Evolutionary conservation across 1,140 invertebrate genomes (phyloP), one percentile per base, ranked within the genome.

Genomic region (Oscheius sp.): DNA sequence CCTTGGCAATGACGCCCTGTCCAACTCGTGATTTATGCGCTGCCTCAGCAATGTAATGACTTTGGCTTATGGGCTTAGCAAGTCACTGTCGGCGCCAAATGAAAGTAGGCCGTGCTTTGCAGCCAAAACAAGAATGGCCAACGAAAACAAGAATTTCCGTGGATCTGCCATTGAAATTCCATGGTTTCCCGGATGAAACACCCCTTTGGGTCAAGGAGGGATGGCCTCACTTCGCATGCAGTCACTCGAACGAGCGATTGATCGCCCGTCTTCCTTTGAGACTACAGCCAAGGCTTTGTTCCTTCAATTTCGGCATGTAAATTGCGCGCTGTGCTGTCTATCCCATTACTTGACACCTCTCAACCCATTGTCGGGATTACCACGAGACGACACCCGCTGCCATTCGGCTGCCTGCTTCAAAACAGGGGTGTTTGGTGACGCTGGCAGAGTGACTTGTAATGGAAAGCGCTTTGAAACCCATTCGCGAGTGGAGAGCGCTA

Each of bases 391-490:
- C 7, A 10, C 38, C 38, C 38, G 7, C 38, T 42, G 38, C 7
- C 38, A n/a, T n/a, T n/a, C n/a, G n/a, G n/a, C n/a, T n/a, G n/a
- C n/a, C n/a, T n/a, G n/a, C n/a, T n/a, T n/a, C n/a, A n/a, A n/a
- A n/a, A n/a, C n/a, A 7, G 7, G 38, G 38, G n/a, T 42, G 38
- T 10, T 10, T 42, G 10, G 38, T 42, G 10, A 10, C n/a, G 7
- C 28, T 55, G 49, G 28, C 49, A n/a, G 38, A 20, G 49, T 55
- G 49, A 55, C 49, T 55, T 55, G 49, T 55, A 55, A 55, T 55
- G 49, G 49, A 55, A 55, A 55, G 49, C 49, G 49, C 49, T 55
- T 55, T 55, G 49, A 55, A 55, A 55, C 49, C 49, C 49, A 55
- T 55, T 55, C 7, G 49, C 28, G 49, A 55, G 49, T 55, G 49